These are phyloP conservation scores for Harpagoxenus sublaevis DNA, from an alignment of 2,888 invertebrate genomes.

Conservation along the genomic window DNA sequence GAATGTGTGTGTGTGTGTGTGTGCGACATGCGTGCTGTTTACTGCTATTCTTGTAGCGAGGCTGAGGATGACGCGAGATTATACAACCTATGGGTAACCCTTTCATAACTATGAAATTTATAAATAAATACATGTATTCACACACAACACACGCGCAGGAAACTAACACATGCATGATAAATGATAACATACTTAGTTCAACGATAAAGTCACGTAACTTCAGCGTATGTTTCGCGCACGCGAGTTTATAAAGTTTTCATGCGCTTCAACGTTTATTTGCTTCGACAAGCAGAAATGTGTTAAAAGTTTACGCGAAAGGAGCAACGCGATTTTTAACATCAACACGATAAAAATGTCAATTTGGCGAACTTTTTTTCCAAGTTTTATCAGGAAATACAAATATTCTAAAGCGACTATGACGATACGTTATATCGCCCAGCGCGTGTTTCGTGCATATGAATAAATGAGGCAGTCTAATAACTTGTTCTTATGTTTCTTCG, in stretches of 20 bases:
- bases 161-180: slow-evolving; percentile 11
- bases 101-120: slow-evolving; percentile 10
- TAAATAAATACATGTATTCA: slow-evolving; percentile 23
- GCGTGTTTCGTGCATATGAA: neutral
- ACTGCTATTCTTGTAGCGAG: slow-evolving; percentile 10
- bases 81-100: slow-evolving; percentile 6
- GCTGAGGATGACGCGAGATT: slow-evolving; percentile 19
- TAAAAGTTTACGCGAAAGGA: neutral
- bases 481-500: neutral
- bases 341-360: neutral
- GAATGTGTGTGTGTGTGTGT: neutral
- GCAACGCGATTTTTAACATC: neutral
- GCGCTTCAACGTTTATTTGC: slow-evolving; percentile 10
- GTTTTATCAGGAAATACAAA: neutral
- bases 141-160: neutral
- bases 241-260: slow-evolving; percentile 6
- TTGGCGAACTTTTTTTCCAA: neutral
- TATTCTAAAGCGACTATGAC: neutral
- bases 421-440: neutral
- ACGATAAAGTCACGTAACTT: slow-evolving; percentile 28
- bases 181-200: neutral
- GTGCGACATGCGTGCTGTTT: neutral
- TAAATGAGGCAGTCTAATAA: slow-evolving; percentile 24
- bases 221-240: neutral
- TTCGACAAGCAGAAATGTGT: neutral